Percentiles rank a stretch among this genome's conserved stretches.
Conservation (phyloP, 2,888 invertebrate species). For the Folsomia candida region DNA sequence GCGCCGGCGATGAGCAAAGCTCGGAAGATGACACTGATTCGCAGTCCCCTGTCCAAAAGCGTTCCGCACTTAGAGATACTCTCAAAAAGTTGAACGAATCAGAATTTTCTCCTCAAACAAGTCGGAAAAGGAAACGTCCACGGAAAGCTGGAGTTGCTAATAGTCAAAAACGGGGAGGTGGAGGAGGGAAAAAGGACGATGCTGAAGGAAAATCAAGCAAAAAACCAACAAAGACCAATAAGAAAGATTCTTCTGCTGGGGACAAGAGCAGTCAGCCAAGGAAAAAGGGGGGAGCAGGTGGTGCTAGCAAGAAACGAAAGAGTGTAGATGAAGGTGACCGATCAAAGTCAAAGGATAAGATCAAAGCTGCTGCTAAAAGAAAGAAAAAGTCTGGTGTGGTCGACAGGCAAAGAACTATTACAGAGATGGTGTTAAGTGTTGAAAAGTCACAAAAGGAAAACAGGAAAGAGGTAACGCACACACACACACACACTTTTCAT, state of each 20-base stretch:
- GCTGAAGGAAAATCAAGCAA: background rate
- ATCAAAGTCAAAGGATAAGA: slow-evolving; percentile 1
- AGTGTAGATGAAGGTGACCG: background rate
- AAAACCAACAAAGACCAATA: slow-evolving; percentile 5
- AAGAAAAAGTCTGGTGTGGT: slow-evolving; percentile 10
- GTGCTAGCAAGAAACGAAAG: background rate
- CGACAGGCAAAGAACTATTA: slow-evolving; percentile 18
- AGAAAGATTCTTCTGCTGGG: slow-evolving; percentile 1
- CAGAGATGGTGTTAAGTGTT: slow-evolving; percentile 15
- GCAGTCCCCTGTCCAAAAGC: slow-evolving; percentile 29
- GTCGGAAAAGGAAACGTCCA: slow-evolving; percentile 35
- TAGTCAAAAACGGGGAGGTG: background rate
- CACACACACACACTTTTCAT: background rate
- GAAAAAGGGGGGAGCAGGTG: background rate
- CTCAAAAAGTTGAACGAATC: slow-evolving; percentile 44
- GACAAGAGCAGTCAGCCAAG: background rate
- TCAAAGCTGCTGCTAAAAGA: background rate
- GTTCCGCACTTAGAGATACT: slow-evolving; percentile 41
- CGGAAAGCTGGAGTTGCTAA: slow-evolving; percentile 19
- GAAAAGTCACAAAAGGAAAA: slow-evolving; percentile 29
- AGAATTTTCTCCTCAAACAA: background rate
- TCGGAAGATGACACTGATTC: slow-evolving; percentile 26
- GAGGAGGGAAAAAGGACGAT: background rate
- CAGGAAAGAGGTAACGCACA: slow-evolving; percentile 31
- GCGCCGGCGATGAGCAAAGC: slow-evolving; percentile 14